These are phyloP conservation scores for Pectinophora gossypiella DNA, from an alignment of 1,140 invertebrate genomes.

Conservation along the genomic window DNA sequence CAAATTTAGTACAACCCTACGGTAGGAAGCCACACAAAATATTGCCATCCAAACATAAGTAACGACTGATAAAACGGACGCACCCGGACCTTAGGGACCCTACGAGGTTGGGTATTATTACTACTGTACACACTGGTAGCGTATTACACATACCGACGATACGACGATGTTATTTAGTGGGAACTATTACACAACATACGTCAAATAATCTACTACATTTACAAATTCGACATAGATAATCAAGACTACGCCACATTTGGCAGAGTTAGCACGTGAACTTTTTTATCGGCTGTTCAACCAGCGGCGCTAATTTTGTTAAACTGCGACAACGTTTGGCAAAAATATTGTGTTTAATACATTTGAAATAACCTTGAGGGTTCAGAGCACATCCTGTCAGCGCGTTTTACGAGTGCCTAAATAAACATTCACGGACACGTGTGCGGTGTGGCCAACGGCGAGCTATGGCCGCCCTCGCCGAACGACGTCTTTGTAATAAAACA, in stretches of 20 bases:
- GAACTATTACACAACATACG: too few species aligned
- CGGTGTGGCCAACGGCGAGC: slow-evolving; percentile 10
- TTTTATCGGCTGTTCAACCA: not conserved
- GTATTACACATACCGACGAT: too few species aligned
- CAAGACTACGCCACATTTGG: too few species aligned
- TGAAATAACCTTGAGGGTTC: slow-evolving; percentile 65
- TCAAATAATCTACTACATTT: too few species aligned
- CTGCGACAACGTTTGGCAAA: slow-evolving; percentile 22
- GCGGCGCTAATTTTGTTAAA: not conserved
- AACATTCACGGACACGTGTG: slow-evolving; percentile 61
- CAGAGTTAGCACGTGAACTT: too few species aligned
- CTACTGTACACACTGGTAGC: too few species aligned
- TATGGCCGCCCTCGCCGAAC: slow-evolving; percentile 10
- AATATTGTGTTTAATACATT: slow-evolving; percentile 29
- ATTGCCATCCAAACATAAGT: too few species aligned
- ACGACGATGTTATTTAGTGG: too few species aligned
- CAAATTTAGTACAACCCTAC: slow-evolving; percentile 37
- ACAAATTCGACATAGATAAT: not conserved
- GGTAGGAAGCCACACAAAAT: too few species aligned
- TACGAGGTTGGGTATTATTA: too few species aligned
- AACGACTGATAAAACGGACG: too few species aligned
- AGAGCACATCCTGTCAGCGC: slow-evolving; percentile 58
- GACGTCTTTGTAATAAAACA: slow-evolving; percentile 26
- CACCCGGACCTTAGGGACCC: too few species aligned
- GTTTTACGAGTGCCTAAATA: slow-evolving; percentile 67